These are phyloP conservation scores for Lepidocyrtinus sp. DNA, from an alignment of 2,888 invertebrate genomes.

Conservation along the genomic window DNA sequence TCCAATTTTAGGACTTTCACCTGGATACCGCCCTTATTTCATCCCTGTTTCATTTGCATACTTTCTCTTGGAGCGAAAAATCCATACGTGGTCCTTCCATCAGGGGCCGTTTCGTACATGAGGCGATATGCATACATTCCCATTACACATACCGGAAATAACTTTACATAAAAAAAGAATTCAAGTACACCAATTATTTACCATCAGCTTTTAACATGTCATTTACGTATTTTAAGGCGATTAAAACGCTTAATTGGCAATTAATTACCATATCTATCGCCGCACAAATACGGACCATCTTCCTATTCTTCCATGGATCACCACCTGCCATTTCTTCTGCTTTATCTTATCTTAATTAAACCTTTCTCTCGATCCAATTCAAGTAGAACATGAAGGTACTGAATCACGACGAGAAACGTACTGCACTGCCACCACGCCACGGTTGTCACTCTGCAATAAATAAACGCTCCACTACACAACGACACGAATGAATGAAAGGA, in stretches of 20 bases:
- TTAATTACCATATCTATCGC: constrained; percentile 53
- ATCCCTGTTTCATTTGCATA: too few relatives aligned
- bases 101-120: constrained; percentile 37
- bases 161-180: constrained; percentile 9
- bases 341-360: constrained; percentile 41
- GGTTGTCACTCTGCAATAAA: background rate
- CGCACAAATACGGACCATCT: constrained; percentile 45
- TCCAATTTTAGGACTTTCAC: too few relatives aligned
- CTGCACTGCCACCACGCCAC: background rate
- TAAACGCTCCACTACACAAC: background rate
- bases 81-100: constrained; percentile 37
- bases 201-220: background rate
- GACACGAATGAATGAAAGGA: constrained; percentile 14
- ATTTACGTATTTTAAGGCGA: background rate
- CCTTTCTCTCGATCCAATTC: background rate
- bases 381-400: constrained; percentile 9
- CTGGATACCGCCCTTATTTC: too few relatives aligned
- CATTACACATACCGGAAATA: constrained; percentile 46
- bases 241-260: background rate
- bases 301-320: constrained; percentile 60
- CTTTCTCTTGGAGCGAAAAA: constrained; percentile 54
- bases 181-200: background rate
- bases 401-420: too few relatives aligned
- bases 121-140: constrained; percentile 47
- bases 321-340: constrained; percentile 56